A percentile compares a stretch with the other conserved stretches of the same genome.
phyloP scores from a whole-genome alignment of 2,113 vertebrate genomes.

The Macquaria ambigua region DNA sequence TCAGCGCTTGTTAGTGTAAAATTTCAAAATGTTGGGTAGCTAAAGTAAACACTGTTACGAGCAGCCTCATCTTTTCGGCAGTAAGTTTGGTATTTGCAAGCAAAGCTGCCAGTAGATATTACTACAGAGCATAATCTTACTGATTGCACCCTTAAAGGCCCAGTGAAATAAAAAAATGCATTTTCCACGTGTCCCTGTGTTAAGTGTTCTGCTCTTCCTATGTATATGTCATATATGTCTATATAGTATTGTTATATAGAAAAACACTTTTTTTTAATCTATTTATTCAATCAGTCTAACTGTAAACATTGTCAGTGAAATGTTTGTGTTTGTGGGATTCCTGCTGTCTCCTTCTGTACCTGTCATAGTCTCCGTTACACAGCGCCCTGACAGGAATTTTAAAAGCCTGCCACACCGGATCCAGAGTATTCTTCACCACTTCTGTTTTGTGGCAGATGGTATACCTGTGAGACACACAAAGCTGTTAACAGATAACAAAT shows the following conservation, averaged over 20 bases:
- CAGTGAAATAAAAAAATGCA: background rate
- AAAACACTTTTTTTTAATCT: too few relatives aligned
- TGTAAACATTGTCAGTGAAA: background rate
- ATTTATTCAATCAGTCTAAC: background rate
- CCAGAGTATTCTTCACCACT: conserved; percentile 93
- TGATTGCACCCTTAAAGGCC: background rate
- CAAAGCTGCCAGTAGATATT: background rate
- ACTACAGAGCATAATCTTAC: background rate
- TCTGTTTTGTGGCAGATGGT: conserved; percentile 95
- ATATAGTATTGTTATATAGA: background rate
- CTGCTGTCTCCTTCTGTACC: conserved; percentile 76
- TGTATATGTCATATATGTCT: background rate
- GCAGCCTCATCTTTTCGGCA: background rate
- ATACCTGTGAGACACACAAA: conserved; percentile 80
- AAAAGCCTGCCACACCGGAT: conserved; percentile 95
- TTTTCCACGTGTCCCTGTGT: background rate
- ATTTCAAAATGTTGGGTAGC: too few relatives aligned
- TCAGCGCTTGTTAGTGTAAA: background rate
- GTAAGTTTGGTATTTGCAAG: background rate
- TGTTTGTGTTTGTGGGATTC: background rate
- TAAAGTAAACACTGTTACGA: background rate
- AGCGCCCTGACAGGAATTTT: conserved; percentile 92
- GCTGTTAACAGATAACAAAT: conserved; percentile 4
- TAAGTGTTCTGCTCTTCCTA: too few relatives aligned
- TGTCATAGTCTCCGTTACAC: conserved; percentile 93